A percentile compares a stretch with the other conserved stretches of the same genome.
Conservation (phyloP, 1,140 invertebrate genomes). For the Pseudomyrmex dendroicus region DNA sequence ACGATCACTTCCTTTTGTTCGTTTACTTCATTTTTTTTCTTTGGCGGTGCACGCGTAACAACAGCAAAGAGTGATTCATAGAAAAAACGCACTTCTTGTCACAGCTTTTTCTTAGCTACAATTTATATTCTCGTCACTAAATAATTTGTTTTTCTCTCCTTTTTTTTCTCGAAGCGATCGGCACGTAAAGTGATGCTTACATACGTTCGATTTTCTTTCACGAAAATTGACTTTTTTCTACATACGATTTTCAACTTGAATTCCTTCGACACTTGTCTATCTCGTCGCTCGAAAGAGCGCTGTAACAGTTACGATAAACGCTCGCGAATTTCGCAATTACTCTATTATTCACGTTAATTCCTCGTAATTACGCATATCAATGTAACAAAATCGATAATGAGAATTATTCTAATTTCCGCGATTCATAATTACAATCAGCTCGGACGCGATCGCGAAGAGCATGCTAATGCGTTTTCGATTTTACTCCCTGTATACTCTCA, state of each 20-base stretch:
- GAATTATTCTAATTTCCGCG: not conserved
- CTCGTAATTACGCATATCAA: not conserved
- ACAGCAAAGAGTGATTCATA: not conserved
- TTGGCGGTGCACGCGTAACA: not conserved
- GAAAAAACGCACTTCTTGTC: conserved; percentile 13
- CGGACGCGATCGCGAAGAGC: not conserved
- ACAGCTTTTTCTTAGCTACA: not conserved
- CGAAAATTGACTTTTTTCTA: not conserved
- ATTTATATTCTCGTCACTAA: not conserved
- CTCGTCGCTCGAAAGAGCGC: not conserved
- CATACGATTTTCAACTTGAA: not conserved
- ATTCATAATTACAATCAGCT: conserved; percentile 6
- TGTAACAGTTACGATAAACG: not conserved
- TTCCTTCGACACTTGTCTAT: not conserved
- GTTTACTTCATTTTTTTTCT: not conserved
- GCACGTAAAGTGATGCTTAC: not conserved
- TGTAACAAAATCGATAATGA: not conserved
- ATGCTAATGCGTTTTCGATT: not conserved
- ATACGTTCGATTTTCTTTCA: not conserved
- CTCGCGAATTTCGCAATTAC: not conserved
- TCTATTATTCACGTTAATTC: not conserved
- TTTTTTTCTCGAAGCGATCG: not conserved
- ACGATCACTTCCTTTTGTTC: not conserved
- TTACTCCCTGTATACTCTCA: not conserved
- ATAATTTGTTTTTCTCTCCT: not conserved